phyloP scores from a whole-genome alignment of 2,797 vertebrate species.

The Dallia pectoralis region DNA sequence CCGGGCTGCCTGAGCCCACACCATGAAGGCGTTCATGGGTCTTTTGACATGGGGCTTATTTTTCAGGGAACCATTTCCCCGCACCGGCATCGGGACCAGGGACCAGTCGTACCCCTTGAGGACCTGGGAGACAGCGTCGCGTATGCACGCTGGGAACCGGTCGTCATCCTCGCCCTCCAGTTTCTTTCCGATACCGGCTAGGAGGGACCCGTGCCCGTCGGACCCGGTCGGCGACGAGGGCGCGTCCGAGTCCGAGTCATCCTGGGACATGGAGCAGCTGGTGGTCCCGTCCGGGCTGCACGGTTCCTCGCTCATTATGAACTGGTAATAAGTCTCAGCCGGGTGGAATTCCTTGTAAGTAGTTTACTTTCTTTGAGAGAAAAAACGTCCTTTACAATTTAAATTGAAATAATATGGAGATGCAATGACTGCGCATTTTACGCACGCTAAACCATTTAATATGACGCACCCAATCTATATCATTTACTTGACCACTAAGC shows the following conservation, averaged over 20 bases:
- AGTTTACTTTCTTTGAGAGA: neutral
- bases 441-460: slow-evolving; percentile 59
- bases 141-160: slow-evolving; percentile 95
- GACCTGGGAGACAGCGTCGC: slow-evolving; percentile 95
- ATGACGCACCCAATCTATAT: too few relatives aligned
- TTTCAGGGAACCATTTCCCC: slow-evolving; percentile 86
- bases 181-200: slow-evolving; percentile 72
- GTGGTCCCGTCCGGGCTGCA: slow-evolving; percentile 88
- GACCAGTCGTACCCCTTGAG: slow-evolving; percentile 99
- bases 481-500: too few relatives aligned
- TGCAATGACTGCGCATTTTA: slow-evolving; percentile 55
- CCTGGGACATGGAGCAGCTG: slow-evolving; percentile 90
- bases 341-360: slow-evolving; percentile 34
- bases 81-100: slow-evolving; percentile 91
- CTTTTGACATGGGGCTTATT: slow-evolving; percentile 92
- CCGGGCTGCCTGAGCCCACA: slow-evolving; percentile 92
- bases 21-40: slow-evolving; percentile 94
- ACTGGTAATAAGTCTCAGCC: slow-evolving; percentile 61
- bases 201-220: slow-evolving; percentile 69
- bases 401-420: slow-evolving; percentile 25
- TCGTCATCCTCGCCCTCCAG: slow-evolving; percentile 84
- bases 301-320: slow-evolving; percentile 91
- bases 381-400: neutral
- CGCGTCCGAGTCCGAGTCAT: slow-evolving; percentile 93
- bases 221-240: slow-evolving; percentile 84